phyloP scores from a whole-genome alignment of 2,113 vertebrate species.

The Emydura subglobosa region DNA sequence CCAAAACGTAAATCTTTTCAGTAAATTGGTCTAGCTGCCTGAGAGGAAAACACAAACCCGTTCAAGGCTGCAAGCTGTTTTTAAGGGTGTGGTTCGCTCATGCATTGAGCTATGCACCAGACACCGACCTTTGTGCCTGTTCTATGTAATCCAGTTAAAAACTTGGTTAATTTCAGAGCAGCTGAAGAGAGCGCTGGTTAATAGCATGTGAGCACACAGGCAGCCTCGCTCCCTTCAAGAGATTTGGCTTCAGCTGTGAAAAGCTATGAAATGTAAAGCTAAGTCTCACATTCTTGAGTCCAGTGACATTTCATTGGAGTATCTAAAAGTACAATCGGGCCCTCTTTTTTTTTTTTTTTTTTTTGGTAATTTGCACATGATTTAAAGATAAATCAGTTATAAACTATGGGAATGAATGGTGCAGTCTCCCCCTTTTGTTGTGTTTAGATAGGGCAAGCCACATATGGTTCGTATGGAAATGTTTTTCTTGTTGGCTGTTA shows the following conservation, averaged over 20 bases:
- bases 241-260: neutral
- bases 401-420: fast-evolving
- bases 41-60: slow-evolving; percentile 14
- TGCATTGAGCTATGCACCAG: neutral
- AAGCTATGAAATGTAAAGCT: neutral
- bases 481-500: neutral
- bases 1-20: slow-evolving; percentile 39
- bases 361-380: neutral
- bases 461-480: neutral
- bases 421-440: fast-evolving
- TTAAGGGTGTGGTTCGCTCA: neutral
- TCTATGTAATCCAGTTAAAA: neutral
- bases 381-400: neutral
- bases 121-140: slow-evolving; percentile 22
- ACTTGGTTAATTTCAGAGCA: slow-evolving; percentile 37
- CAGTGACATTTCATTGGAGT: neutral
- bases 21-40: slow-evolving; percentile 30
- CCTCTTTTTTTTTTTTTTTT: neutral
- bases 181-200: neutral
- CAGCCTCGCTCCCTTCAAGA: neutral
- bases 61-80: neutral
- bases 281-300: neutral
- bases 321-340: neutral
- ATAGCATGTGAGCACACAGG: too few species aligned
- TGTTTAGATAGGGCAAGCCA: neutral